phyloP scores from a whole-genome alignment of 2,797 vertebrate genomes.

The Craterocephalus amniculus region DNA sequence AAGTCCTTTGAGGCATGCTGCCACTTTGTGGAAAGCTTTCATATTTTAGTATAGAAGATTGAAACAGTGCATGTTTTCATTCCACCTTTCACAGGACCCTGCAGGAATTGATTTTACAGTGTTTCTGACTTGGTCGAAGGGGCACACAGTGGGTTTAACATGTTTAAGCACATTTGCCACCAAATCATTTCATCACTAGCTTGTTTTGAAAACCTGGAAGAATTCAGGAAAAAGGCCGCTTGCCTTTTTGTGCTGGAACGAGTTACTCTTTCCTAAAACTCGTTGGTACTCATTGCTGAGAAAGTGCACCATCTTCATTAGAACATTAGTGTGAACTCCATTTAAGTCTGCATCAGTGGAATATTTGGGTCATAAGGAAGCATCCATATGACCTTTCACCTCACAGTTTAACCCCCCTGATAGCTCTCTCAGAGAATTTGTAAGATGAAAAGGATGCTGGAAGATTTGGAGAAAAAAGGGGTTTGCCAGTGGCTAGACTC shows the following conservation, averaged over 20 bases:
- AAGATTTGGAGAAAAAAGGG: background rate
- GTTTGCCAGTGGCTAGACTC: background rate
- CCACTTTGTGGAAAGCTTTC: slow-evolving; percentile 18
- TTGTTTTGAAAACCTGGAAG: slow-evolving; percentile 21
- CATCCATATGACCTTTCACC: background rate
- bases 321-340: background rate
- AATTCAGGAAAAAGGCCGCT: background rate
- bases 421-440: slow-evolving; percentile 11
- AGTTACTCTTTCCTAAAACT: background rate
- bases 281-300: background rate
- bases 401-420: background rate
- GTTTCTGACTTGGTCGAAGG: slow-evolving; percentile 11
- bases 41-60: slow-evolving; percentile 10
- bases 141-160: background rate
- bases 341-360: background rate
- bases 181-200: slow-evolving; percentile 1
- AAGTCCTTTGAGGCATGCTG: slow-evolving; percentile 9
- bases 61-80: slow-evolving; percentile 15
- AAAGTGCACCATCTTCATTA: background rate
- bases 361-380: background rate
- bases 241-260: background rate
- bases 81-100: slow-evolving; percentile 2
- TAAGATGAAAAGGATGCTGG: slow-evolving; percentile 20
- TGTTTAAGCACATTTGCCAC: slow-evolving; percentile 19
- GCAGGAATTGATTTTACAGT: slow-evolving; percentile 15